These are phyloP conservation scores for Trochalopteron elliotii DNA, from an alignment of 2,113 vertebrate genomes.

Conservation along the genomic window DNA sequence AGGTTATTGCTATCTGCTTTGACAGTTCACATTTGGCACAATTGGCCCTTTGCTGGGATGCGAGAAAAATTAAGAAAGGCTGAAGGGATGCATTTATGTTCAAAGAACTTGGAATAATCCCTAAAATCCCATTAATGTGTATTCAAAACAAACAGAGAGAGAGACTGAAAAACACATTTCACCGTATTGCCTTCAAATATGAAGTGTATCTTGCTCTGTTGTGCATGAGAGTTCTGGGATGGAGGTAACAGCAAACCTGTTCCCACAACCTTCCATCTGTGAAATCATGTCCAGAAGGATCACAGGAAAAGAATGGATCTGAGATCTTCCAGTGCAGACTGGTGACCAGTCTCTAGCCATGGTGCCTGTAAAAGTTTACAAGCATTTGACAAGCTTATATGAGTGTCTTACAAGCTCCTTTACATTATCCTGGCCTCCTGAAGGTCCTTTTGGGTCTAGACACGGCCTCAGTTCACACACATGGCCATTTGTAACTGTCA, in stretches of 20 bases:
- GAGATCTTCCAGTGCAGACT: background rate
- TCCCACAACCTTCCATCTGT: background rate
- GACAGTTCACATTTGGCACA: background rate
- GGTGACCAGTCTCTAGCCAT: background rate
- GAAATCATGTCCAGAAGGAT: background rate
- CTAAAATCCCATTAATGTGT: background rate
- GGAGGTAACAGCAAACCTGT: background rate
- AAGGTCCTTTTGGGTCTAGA: background rate
- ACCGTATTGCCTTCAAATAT: background rate
- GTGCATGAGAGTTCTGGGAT: background rate
- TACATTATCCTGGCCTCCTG: background rate
- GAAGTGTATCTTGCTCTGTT: background rate
- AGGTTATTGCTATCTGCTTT: background rate
- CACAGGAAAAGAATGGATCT: background rate
- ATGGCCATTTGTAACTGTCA: background rate
- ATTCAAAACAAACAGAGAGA: fast-evolving
- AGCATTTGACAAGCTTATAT: background rate
- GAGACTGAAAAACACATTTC: background rate
- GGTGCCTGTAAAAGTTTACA: background rate
- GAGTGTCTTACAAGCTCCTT: background rate
- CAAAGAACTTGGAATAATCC: background rate
- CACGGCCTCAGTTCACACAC: background rate
- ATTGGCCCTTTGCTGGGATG: background rate
- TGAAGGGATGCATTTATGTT: background rate
- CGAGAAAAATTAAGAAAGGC: background rate